Evolutionary conservation across 2,113 vertebrate species (phyloP), one percentile per base, ranked within the genome.

Genomic region (Bagarius yarrelli): DNA sequence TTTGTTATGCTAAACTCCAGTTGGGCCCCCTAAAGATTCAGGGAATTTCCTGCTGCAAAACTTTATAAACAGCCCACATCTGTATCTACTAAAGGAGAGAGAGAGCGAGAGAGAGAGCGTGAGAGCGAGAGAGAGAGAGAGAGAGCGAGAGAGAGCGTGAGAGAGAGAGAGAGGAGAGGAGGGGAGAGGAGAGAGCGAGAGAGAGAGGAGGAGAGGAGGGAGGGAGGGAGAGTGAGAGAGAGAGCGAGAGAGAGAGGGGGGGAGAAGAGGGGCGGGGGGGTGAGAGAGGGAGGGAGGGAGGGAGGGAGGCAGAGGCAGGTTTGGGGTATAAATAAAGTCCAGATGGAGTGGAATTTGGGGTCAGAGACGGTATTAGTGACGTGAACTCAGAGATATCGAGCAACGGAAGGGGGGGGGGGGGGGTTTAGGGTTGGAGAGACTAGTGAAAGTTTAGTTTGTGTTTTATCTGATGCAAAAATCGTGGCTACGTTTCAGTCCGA

Each of bases 41-140:
- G 88, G 88, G 91, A 93, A 94, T 94, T 94, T 94, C 92, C 93
- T 93, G 92, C 92, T 93, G 91, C 91, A 81, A 82, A 82, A 89
- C 90, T 90, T 92, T 92, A 90, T 93, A 94, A 93, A 92, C 90
- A 92, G 79, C 81, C 83, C 91, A 92, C 93, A 93, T 93, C 91
- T 94, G 91, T 89, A 92, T 92, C 85, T 85, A 89, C 87, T 91
- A 86, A 89, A 89, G 87, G 61, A 5, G 50, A 36, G 32, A 67
- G 83, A 70, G 79, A 25, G 59, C 8, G 61, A 34, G 76, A 50
- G 63, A 66, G 67, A 12, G 36, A 71, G 32, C 1, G 25, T 73
- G 40, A 12, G 80, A 89, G 91, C 91, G 70, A 84, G 79, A 80
- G 69, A 84, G 71, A 76, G 87, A 89, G 87, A 78, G 70, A 1